phyloP scores from a whole-genome alignment of 1,140 invertebrate genomes.

The Gerris buenoi region DNA sequence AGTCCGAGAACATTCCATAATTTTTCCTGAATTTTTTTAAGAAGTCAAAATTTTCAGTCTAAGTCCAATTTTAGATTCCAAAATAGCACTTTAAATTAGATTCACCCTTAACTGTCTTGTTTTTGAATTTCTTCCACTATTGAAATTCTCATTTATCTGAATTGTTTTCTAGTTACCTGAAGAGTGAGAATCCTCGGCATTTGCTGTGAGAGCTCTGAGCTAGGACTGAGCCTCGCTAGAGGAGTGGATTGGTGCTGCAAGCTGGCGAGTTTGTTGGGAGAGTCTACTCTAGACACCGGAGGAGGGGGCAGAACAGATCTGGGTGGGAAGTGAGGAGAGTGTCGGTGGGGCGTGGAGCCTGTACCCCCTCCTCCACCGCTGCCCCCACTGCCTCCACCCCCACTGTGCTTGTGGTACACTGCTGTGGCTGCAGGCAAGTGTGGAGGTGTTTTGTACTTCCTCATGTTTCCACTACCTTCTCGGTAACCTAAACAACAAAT shows the following conservation, averaged over 20 bases:
- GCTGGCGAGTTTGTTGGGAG: slow-evolving; percentile 33
- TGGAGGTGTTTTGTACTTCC: slow-evolving; percentile 71
- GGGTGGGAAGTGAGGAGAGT: slow-evolving; percentile 49
- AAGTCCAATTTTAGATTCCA: no score
- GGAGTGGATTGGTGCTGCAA: slow-evolving; percentile 71
- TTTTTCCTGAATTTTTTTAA: no score
- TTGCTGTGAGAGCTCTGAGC: slow-evolving; percentile 77
- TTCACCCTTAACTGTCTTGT: no score
- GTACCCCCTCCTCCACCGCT: background rate
- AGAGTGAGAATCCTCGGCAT: slow-evolving; percentile 79
- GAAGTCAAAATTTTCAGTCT: no score
- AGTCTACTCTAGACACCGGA: slow-evolving; percentile 32
- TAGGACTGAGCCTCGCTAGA: slow-evolving; percentile 72
- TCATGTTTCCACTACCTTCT: slow-evolving; percentile 51
- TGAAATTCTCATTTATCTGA: no score
- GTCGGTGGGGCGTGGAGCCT: slow-evolving; percentile 42
- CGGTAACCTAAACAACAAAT: slow-evolving; percentile 52
- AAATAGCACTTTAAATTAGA: no score
- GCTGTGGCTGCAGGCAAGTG: slow-evolving; percentile 42
- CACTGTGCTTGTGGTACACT: slow-evolving; percentile 59
- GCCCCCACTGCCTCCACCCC: background rate
- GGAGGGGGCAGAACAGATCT: slow-evolving; percentile 44
- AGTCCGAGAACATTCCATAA: no score
- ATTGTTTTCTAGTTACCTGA: slow-evolving; percentile 21
- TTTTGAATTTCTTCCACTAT: no score